Evolutionary conservation across 1,140 invertebrate genomes (phyloP).

Genomic region (Aphelinus atriplicis): DNA sequence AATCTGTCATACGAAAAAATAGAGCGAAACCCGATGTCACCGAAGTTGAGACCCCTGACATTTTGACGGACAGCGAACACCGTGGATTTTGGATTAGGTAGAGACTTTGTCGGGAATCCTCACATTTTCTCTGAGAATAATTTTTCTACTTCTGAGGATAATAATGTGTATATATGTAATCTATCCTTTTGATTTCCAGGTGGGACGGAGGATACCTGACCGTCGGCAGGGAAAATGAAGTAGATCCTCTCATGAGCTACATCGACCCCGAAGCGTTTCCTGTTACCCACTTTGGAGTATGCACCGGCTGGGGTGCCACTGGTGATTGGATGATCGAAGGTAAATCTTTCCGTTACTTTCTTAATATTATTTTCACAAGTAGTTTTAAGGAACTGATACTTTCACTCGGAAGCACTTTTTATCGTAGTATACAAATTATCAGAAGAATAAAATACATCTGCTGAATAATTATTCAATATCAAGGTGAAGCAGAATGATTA

Average conservation of each 20-base stretch:
- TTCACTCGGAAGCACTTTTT: no score
- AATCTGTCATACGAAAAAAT: slow-evolving; percentile 85
- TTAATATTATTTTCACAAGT: no score
- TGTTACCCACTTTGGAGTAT: slow-evolving; percentile 79
- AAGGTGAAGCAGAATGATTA: no score
- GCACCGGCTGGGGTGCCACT: slow-evolving; percentile 84
- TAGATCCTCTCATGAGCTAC: slow-evolving; percentile 76
- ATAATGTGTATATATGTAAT: neutral
- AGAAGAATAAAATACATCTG: no score
- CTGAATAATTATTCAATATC: no score
- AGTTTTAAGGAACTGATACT: no score
- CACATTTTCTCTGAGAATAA: no score
- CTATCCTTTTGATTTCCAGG: slow-evolving; percentile 51
- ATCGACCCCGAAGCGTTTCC: slow-evolving; percentile 75
- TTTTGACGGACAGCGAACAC: slow-evolving; percentile 76
- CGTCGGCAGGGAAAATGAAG: slow-evolving; percentile 76
- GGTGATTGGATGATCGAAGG: slow-evolving; percentile 87
- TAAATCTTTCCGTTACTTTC: slow-evolving; percentile 52
- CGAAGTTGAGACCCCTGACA: slow-evolving; percentile 75
- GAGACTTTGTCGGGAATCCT: no score
- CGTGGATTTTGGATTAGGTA: slow-evolving; percentile 82
- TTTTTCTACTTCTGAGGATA: no score
- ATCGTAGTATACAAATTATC: no score
- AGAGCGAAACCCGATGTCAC: slow-evolving; percentile 80
- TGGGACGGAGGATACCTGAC: slow-evolving; percentile 76